These are phyloP conservation scores for Ophion costatus DNA, from an alignment of 2,888 invertebrate species.

Conservation along the genomic window DNA sequence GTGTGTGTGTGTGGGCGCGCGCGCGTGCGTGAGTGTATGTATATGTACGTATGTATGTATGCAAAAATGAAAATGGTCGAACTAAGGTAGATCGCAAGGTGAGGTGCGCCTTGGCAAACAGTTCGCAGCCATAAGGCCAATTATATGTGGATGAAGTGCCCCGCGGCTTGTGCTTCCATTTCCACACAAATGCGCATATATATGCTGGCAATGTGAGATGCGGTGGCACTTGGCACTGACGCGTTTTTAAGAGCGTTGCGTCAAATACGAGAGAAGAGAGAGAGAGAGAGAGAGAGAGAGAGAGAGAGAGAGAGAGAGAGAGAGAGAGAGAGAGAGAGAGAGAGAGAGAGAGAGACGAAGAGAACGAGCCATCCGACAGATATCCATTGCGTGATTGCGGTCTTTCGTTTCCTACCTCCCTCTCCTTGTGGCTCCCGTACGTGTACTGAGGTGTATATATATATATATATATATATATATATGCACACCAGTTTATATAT, in stretches of 20 bases:
- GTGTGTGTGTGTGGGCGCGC: too few species aligned
- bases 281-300: constrained; percentile 45
- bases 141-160: constrained; percentile 65
- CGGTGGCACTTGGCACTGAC: constrained; percentile 57
- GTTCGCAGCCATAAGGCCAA: constrained; percentile 62
- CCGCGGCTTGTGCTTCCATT: constrained; percentile 57
- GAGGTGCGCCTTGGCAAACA: constrained; percentile 61
- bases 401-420: constrained; percentile 10
- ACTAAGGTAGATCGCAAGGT: constrained; percentile 20
- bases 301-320: constrained; percentile 41
- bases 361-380: constrained; percentile 59
- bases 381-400: constrained; percentile 63
- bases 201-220: constrained; percentile 16
- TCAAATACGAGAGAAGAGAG: constrained; percentile 56
- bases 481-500: too few species aligned
- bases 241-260: constrained; percentile 60
- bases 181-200: constrained; percentile 21
- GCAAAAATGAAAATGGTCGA: constrained; percentile 36
- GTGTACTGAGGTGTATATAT: background rate
- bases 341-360: too few species aligned
- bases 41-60: too few species aligned
- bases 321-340: constrained; percentile 45
- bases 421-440: background rate
- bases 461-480: background rate
- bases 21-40: too few species aligned